These are phyloP conservation scores for Rhinogobius similis DNA, from an alignment of 2,113 vertebrate genomes.

Conservation along the genomic window DNA sequence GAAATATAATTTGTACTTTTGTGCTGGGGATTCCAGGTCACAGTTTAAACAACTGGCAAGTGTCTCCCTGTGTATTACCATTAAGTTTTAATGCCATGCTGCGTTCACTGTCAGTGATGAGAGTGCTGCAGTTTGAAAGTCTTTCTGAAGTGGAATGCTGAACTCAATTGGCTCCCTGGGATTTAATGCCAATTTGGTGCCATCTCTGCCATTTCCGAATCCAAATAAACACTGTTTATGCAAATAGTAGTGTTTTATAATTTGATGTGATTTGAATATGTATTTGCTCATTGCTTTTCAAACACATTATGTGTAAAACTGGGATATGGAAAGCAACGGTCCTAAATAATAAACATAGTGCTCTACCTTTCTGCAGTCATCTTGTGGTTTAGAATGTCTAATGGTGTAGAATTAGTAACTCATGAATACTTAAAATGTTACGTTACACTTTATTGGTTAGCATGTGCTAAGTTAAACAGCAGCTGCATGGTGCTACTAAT, in stretches of 20 bases:
- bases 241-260: constrained; percentile 48
- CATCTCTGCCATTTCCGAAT: constrained; percentile 60
- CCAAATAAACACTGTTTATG: constrained; percentile 52
- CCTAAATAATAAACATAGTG: background rate
- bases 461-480: background rate
- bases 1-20: background rate
- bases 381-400: background rate
- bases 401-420: background rate
- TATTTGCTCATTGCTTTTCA: constrained; percentile 41
- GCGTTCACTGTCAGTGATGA: constrained; percentile 63
- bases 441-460: background rate
- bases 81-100: constrained; percentile 67
- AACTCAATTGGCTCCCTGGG: constrained; percentile 52
- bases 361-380: background rate
- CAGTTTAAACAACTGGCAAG: constrained; percentile 47
- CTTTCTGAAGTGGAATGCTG: constrained; percentile 65
- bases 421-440: background rate
- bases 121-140: constrained; percentile 55
- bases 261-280: constrained; percentile 35
- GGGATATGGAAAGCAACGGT: background rate
- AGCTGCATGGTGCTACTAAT: constrained; percentile 4
- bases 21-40: constrained; percentile 37
- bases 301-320: constrained; percentile 22
- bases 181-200: constrained; percentile 65
- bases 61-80: constrained; percentile 51